Base-by-base conservation (phyloP, 2,113 vertebrate genomes). In the Synchiropus splendidus region DNA sequence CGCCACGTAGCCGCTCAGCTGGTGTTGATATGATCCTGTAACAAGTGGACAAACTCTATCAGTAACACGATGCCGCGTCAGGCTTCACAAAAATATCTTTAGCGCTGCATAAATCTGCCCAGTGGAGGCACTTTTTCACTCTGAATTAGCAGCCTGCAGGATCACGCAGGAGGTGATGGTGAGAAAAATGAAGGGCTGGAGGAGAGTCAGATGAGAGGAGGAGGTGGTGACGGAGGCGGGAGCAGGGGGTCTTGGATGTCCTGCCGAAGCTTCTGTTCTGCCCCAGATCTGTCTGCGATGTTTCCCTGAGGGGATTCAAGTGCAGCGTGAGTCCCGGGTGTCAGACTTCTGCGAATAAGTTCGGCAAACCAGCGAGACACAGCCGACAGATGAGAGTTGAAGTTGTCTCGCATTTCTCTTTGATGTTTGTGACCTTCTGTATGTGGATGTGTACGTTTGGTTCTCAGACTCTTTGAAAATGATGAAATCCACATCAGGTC, bases 261-360 rank as follows among this genome's bases (percentile, higher is more conserved):
- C 14, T 42, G 46, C 55, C 41, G 42, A 46, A 64, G 36, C 37
- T 41, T 36, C 49, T 39, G 44, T 32, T 42, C 32, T 17, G 59
- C 41, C 75, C 74, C 59, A 76, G 53, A 59, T 80, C 60, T 74
- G 67, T 77, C 70, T 55, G 48, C 51, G 4, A 8, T 30, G 15
- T 34, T 14, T 6, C 55, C 62, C 70, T 36, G 45, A 33, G 15
- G 12, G 48, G 14, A 67, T 67, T 54, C 14, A 54, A 45, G 42
- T 52, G 44, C 44, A 27, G 51, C 30, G 40, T 37, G 43, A 42
- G 51, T 18, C 32, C 41, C 35, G 27, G 16, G 37, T 54, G 47
- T 48, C 53, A 54, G 56, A 44, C 34, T 17, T 18, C 21, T 30
- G 38, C n/a, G n/a, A n/a, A n/a, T n/a, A n/a, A n/a, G n/a, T n/a